Conservation (phyloP, 2,113 vertebrate species). For the Aptenodytes patagonicus region DNA sequence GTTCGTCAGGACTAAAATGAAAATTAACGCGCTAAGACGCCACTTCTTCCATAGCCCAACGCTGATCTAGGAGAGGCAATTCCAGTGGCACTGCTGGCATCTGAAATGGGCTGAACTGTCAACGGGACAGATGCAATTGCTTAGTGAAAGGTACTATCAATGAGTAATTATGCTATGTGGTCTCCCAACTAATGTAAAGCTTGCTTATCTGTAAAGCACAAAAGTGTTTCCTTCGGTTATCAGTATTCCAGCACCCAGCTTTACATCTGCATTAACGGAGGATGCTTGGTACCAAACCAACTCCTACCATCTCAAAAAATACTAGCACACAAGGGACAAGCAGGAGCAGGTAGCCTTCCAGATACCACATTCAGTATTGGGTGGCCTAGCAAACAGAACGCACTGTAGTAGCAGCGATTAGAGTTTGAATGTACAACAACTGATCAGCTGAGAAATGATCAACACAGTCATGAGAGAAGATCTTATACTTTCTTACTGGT, state of each 20-base stretch:
- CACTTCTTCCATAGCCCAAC: not conserved
- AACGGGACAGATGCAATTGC: not conserved
- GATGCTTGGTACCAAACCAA: not conserved
- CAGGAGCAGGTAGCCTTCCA: not conserved
- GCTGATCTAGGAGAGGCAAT: not conserved
- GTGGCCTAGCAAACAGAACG: not conserved
- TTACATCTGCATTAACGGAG: not conserved
- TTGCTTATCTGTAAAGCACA: not conserved
- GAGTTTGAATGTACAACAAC: not conserved
- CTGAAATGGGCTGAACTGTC: not conserved
- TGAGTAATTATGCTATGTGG: not conserved
- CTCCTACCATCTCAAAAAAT: not conserved
- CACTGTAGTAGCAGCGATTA: not conserved
- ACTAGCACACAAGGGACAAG: not conserved
- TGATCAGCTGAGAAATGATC: not conserved
- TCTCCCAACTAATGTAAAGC: not conserved
- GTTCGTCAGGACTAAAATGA: not conserved
- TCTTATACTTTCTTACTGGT: not conserved
- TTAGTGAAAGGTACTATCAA: not conserved
- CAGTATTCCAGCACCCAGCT: not conserved
- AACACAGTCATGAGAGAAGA: not conserved
- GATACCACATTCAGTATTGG: not conserved
- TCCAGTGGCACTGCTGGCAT: not conserved
- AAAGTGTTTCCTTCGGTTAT: not conserved
- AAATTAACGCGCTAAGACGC: not conserved